Percentiles rank a stretch among this genome's conserved stretches.
Evolutionary conservation across 2,113 vertebrate species (phyloP).

Genomic region (Oncorhynchus tshawytscha): DNA sequence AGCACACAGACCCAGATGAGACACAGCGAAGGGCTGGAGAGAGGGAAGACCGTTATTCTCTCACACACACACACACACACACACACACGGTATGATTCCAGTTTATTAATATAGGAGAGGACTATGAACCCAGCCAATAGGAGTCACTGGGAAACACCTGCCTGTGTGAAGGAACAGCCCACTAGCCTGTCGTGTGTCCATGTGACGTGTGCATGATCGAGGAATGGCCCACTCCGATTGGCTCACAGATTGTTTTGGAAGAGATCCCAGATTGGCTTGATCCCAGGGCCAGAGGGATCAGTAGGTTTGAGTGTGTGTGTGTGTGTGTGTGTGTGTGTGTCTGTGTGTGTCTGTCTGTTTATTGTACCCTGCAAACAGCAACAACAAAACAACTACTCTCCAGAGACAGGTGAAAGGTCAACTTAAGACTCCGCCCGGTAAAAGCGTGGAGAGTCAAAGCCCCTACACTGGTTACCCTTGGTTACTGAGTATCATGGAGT

Average conservation of each 20-base stretch:
- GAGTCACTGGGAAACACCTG: too few relatives aligned
- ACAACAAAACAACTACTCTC: too few relatives aligned
- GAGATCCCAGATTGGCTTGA: background rate
- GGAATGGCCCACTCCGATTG: background rate
- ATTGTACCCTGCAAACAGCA: background rate
- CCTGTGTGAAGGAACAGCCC: too few relatives aligned
- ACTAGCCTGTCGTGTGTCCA: background rate
- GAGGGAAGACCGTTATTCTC: background rate
- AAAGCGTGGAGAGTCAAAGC: too few relatives aligned
- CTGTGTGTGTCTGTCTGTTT: background rate
- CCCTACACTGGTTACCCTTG: too few relatives aligned
- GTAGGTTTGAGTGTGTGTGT: too few relatives aligned
- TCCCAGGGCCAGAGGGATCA: background rate
- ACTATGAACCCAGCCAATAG: background rate
- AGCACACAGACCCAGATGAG: conserved; percentile 85
- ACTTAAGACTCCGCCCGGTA: too few relatives aligned
- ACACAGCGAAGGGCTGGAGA: conserved; percentile 88
- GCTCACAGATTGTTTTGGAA: background rate
- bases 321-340: background rate
- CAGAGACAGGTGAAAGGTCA: too few relatives aligned
- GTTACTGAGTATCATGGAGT: too few relatives aligned
- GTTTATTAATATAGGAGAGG: background rate
- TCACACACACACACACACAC: background rate
- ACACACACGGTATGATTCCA: too few relatives aligned
- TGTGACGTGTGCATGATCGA: background rate